Percentiles rank a stretch among this genome's conserved stretches.
phyloP scores from a whole-genome alignment of 2,113 vertebrate genomes.

The Etia nguti region DNA sequence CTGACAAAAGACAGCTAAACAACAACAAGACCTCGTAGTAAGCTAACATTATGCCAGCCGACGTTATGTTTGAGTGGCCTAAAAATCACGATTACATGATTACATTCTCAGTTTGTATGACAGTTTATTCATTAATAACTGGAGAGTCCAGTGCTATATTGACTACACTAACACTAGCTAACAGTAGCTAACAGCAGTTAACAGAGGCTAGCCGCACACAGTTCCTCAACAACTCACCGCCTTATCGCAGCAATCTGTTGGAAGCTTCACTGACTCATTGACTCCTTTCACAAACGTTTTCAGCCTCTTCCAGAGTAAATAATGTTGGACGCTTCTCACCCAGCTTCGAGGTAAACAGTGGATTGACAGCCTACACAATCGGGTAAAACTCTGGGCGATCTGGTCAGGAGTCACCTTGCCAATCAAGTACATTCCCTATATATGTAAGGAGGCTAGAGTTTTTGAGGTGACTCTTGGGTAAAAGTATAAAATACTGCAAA shows the following conservation, averaged over 20 bases:
- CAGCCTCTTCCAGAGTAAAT: not conserved
- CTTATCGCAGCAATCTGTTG: not conserved
- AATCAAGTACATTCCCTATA: not conserved
- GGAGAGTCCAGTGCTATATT: not conserved
- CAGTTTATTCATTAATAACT: not conserved
- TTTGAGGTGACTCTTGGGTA: not conserved
- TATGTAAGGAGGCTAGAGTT: not conserved
- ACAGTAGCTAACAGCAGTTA: not conserved
- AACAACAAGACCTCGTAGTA: not conserved
- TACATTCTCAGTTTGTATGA: not conserved
- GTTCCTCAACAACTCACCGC: not conserved
- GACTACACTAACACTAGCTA: not conserved
- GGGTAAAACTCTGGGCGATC: not conserved
- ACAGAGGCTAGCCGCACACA: fast-evolving
- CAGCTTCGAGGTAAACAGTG: not conserved
- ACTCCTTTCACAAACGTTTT: not conserved
- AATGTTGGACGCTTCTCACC: not conserved
- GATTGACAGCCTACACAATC: not conserved
- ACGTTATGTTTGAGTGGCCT: not conserved
- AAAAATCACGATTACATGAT: not conserved
- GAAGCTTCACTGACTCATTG: not conserved
- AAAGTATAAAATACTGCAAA: not conserved
- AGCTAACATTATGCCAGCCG: not conserved
- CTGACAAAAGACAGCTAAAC: not conserved
- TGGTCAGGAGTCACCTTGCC: not conserved